phyloP scores from a whole-genome alignment of 2,113 vertebrate species.

The Dolichallabes microphthalmus region DNA sequence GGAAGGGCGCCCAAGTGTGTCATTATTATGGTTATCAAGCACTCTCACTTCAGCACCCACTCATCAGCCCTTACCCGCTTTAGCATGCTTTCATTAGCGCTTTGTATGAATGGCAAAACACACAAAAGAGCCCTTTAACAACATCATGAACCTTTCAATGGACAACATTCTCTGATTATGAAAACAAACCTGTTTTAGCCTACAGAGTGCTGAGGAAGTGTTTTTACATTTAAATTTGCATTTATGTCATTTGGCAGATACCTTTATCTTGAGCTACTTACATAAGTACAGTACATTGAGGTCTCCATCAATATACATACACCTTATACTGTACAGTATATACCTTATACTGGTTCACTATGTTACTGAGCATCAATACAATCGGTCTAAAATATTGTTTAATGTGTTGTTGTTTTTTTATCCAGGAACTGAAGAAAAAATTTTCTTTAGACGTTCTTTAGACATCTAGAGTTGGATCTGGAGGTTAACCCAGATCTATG shows the following conservation, averaged over 20 bases:
- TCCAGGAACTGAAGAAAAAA: too few species aligned
- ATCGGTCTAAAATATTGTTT: too few species aligned
- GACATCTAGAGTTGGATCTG: not conserved
- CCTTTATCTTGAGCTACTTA: too few species aligned
- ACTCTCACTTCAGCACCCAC: conserved; percentile 21
- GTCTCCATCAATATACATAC: too few species aligned
- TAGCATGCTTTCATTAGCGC: conserved; percentile 19
- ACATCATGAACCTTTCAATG: not conserved
- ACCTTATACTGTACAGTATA: too few species aligned
- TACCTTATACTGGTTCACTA: too few species aligned
- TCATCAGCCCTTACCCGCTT: conserved; percentile 12
- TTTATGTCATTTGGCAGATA: too few species aligned
- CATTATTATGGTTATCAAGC: conserved; percentile 23
- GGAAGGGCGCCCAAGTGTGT: conserved; percentile 10
- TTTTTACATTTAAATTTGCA: not conserved
- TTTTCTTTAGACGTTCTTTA: too few species aligned
- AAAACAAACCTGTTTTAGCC: conserved; percentile 14
- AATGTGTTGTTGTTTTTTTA: too few species aligned
- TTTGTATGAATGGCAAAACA: not conserved
- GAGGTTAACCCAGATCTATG: not conserved
- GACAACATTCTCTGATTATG: not conserved
- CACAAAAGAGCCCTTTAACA: not conserved
- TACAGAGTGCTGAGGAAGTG: not conserved
- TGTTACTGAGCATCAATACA: too few species aligned
- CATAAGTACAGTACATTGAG: too few species aligned